Evolutionary conservation across 2,888 invertebrate species (phyloP), one percentile per base, ranked within the genome.

Genomic region (Dioctria rufipes): DNA sequence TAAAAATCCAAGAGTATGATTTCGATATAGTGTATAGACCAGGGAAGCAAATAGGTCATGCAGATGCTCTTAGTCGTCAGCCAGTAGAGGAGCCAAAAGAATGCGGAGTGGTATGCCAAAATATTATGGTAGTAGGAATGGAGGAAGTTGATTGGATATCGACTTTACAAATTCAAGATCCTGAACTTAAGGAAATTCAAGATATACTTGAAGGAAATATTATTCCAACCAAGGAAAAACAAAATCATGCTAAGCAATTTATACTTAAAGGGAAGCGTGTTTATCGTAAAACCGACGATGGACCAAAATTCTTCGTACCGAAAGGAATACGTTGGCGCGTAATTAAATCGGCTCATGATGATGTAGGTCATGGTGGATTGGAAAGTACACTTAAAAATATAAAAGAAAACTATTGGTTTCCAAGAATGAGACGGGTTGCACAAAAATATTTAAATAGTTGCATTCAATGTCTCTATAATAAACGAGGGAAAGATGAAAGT

Each of bases 381-480:
- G 80, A 82, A 3, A 81, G 80, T 9, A 82, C 81, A 3, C 13
- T 82, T 0, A 71, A 81, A 8, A 54, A 80, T 60, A 78, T 82
- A 8, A 3, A 39, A 6, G 49, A 82, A 43, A 40, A 71, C 9
- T 82, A 81, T n/a, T 83, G 82, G 82, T 83, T 83, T 60, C 78
- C 79, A 0, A 40, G 79, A 3, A 11, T 11, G 42, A 73, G 82
- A 2, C 78, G 77, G 3, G 80, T 71, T 63, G 79, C 80, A 3
- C 81, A 81, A 25, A 67, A 77, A 40, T 82, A 75, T 11, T 58
- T 81, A 4, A 67, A 61, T 11, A 78, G 81, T 3, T 83, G 83
- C 46, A 6, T 81, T 6, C 77, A 82, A n/a, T 83, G 82, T 39
- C 81, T 80, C 37, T 83, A 73, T 37, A 81, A 79, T 49, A 80